Evolutionary conservation across 2,888 invertebrate species (phyloP), one percentile per base, ranked within the genome.

Genomic region (Eugnorisma glareosa): DNA sequence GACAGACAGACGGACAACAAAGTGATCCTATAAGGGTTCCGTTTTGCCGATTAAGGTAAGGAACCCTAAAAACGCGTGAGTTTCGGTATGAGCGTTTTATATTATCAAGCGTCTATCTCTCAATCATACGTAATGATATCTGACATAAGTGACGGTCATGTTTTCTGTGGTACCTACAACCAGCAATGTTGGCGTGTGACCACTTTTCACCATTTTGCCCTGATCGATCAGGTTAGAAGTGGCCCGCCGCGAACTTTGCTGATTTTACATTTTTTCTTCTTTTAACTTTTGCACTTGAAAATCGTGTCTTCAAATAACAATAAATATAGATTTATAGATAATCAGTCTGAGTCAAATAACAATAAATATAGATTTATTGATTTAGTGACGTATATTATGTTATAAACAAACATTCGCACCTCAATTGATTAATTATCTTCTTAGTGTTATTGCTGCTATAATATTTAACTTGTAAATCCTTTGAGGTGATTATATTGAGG

Each of bases 361-460:
- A 45, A 28, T 24, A 51, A 31, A 51, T 3, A 48, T 40, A 21
- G 10, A 24, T 59, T 61, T 15, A 43, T 40, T 51, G 31, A 31
- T 63, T n/a, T 31, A n/a, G 61, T 13, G 43, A 28, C n/a, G 7
- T 45, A 37, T 54, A 13, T 28, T 54, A 13, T 28, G n/a, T 15
- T n/a, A 43, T 64, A 73, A 75, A 74, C 13, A 73, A 64, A 75
- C 35, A 18, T 75, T 75, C 54, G 43, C 74, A 74, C 75, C 37
- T 28, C 40, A 24, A 57, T 24, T 73, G 54, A 64, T 75, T 75
- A 64, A 73, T 73, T 73, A 28, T 28, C 13, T 24, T 28, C 24
- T 64, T 10, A 54, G 18, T 45, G 54, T 64, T 74, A 75, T 74
- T 74, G 45, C 37, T 35, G 37, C 28, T 24, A 45, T 73, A 74